Conservation (phyloP, 2,797 vertebrate genomes). For the Toxotes lorentzi region DNA sequence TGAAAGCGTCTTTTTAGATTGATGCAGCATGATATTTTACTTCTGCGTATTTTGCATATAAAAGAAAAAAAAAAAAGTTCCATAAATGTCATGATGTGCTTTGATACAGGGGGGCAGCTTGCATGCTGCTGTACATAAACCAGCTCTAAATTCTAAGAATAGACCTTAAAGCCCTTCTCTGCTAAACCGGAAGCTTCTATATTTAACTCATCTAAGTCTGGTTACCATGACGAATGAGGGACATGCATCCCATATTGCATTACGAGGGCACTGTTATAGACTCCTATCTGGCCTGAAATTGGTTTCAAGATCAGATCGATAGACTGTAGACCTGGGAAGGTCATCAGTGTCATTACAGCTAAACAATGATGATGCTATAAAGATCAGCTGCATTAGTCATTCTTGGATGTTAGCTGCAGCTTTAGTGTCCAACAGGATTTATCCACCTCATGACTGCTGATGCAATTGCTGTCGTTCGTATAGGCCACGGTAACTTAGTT, state of each 20-base stretch:
- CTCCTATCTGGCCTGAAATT: conserved; percentile 71
- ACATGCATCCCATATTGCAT: conserved; percentile 78
- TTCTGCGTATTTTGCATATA: conserved; percentile 20
- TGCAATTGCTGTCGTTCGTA: conserved; percentile 38
- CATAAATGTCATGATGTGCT: conserved; percentile 54
- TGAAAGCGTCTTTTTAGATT: conserved; percentile 22
- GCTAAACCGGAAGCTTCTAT: conserved; percentile 82
- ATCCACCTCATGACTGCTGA: conserved; percentile 56
- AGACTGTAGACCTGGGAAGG: conserved; percentile 55
- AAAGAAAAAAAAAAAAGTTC: conserved; percentile 18
- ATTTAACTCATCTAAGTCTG: conserved; percentile 83
- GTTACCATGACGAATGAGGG: conserved; percentile 82
- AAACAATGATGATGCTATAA: conserved; percentile 58
- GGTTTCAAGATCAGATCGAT: conserved; percentile 74
- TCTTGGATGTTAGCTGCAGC: conserved; percentile 44
- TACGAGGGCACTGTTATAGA: conserved; percentile 72
- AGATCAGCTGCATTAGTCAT: conserved; percentile 56
- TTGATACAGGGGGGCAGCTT: conserved; percentile 60
- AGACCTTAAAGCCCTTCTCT: conserved; percentile 79
- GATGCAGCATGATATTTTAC: conserved; percentile 9
- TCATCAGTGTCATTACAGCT: conserved; percentile 68
- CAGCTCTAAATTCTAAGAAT: conserved; percentile 79
- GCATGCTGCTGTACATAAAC: conserved; percentile 66
- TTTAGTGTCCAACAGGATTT: conserved; percentile 50
- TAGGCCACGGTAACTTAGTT: conserved; percentile 35